Percentiles rank a stretch among this genome's conserved stretches.
phyloP scores from a whole-genome alignment of 2,113 vertebrate genomes.

The Takifugu bimaculatus region DNA sequence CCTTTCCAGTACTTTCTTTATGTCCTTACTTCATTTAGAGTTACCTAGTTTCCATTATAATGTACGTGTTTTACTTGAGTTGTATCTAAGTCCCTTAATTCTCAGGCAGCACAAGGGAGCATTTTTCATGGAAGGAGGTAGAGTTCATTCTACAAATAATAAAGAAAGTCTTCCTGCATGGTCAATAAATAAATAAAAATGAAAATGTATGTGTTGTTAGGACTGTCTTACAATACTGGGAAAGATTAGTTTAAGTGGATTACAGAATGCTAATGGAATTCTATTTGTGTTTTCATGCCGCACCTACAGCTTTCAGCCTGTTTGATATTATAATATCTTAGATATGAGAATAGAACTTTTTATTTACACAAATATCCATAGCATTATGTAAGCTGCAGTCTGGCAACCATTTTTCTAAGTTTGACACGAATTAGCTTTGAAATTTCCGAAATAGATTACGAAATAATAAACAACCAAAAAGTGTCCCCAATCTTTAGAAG shows the following conservation, averaged over 20 bases:
- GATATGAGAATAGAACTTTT: background rate
- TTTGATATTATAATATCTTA: background rate
- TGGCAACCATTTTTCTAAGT: no score
- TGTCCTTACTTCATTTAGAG: background rate
- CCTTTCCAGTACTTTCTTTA: background rate
- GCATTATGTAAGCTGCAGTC: no score
- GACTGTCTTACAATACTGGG: conserved; percentile 15
- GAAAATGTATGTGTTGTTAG: background rate
- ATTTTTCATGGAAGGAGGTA: background rate
- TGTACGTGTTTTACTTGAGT: background rate
- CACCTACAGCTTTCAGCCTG: conserved; percentile 12
- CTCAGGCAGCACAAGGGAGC: no score
- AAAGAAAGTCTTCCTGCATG: background rate
- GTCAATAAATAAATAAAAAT: background rate
- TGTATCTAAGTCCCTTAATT: background rate
- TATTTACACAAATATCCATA: background rate
- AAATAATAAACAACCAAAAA: no score
- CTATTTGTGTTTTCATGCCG: conserved; percentile 26
- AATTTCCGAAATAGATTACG: no score
- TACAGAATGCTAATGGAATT: conserved; percentile 20
- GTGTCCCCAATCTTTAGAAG: no score
- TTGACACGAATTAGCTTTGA: no score
- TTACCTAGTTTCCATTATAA: background rate
- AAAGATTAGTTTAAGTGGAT: conserved; percentile 60
- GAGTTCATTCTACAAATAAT: background rate